Base-by-base conservation (phyloP, 2,113 vertebrate species). In the Hydrochoerus hydrochaeris region DNA sequence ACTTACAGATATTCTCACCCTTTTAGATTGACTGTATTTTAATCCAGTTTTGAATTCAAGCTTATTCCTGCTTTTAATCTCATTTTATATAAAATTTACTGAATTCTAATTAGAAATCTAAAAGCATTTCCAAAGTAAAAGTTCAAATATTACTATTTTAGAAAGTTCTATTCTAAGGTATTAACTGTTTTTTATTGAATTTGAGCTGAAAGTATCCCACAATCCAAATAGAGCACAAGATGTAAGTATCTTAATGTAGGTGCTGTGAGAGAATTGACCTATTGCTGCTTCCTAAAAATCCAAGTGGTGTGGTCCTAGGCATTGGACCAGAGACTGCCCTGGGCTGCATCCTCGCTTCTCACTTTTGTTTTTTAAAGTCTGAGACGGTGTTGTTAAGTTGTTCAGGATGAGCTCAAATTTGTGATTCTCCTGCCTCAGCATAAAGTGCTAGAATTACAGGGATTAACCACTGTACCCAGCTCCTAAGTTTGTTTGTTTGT, bases 31-130 rank as follows among this genome's bases (percentile, higher is more conserved):
- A 75, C 41, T 77, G 14, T 87, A 54, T 87, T 96, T 95, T 82
- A 91, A 89, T 26, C 4, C 67, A 92, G 71, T 92, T 92, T 91
- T 96, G 73, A 91, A 77, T 63, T 73, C 20, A 92, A 94, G 35
- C 6, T 90, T 7, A 49, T 52, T 89, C 28, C 83, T 26, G 58
- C 63, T 94, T 93, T 78, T 65, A 86, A 41, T 84, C 41, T 78
- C 41, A 54, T 82, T 96, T 88, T 91, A 77, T 90, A 49, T 69
- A 62, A 86, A 75, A 16, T 20, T 90, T 75, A 5, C 32, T 63
- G 73, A 49, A 88, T 95, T 94, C 78, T 96, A 85, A 52, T 58
- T 95, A 95, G 83, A 92, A 28, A 35, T 49, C 5, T 52, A 38
- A 91, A 88, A 94, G 58, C 17, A 35, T 88, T 92, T 88, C 49